Base-by-base conservation (phyloP, 2,797 vertebrate species). In the Gallirallus australis region DNA sequence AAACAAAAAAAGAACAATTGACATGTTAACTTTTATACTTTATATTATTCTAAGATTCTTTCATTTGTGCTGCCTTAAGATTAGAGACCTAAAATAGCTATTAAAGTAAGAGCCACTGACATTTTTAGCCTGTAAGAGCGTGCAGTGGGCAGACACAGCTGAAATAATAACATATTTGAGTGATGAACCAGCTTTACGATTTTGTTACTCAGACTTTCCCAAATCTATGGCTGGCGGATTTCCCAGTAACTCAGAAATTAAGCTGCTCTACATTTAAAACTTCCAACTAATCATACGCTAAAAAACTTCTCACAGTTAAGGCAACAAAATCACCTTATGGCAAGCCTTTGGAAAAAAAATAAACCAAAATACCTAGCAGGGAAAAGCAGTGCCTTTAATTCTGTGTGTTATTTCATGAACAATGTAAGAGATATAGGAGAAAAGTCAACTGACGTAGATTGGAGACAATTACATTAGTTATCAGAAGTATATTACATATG, bases 181-280 rank as follows among this genome's bases (percentile, higher is more conserved):
- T 2, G 17, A 83, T 82, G 78, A 96, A 94, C 35, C 70, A 91
- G 63, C 66, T 86, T 93, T 79, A 89, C 9, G 2, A 70, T 90
- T 93, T 91, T 84, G 91, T 97, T 94, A 94, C 77, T 91, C 94
- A 93, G 95, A 90, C 87, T 79, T 88, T 73, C 63, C 82, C 60
- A 93, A 84, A 91, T 77, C 77, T 90, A 64, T 20, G 59, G 35
- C 81, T 96, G 94, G 87, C 90, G 4, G 42, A 84, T 89, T 88
- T 86, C 82, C 91, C 87, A 93, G 91, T 69, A 94, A 84, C 73
- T 94, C 80, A 84, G 63, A 91, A 93, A 77, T 47, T 85, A 89
- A 83, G 56, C 63, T 68, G 52, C 63, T 88, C 56, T 60, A 90
- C 72, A 86, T 84, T 63, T 63, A 54, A 82, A 95, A 84, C 63